These are phyloP conservation scores for Aegotheles bennettii DNA, from an alignment of 2,113 vertebrate genomes.

Conservation along the genomic window DNA sequence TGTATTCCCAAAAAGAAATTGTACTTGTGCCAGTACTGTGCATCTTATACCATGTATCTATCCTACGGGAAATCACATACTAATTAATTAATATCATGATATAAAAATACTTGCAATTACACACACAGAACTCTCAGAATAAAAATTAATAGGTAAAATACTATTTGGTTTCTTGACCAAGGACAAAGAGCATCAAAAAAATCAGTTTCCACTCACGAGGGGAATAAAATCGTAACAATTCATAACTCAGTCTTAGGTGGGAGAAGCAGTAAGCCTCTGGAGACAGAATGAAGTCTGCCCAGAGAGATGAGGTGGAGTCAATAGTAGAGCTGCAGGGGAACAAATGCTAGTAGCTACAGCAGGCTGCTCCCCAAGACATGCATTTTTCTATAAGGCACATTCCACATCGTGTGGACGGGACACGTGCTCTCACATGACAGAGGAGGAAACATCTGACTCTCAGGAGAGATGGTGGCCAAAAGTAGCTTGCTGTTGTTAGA, in stretches of 20 bases:
- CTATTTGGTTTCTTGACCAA: background rate
- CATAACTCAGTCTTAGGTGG: background rate
- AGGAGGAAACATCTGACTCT: background rate
- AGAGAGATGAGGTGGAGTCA: background rate
- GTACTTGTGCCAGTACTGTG: background rate
- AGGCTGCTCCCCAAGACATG: background rate
- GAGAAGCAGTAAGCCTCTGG: background rate
- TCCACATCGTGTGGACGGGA: background rate
- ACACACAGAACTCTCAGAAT: background rate
- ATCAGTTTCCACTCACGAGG: background rate
- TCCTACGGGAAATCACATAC: background rate
- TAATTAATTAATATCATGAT: background rate
- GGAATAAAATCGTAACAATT: background rate
- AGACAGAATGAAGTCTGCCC: background rate
- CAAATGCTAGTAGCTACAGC: rapidly evolving
- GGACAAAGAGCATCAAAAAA: background rate
- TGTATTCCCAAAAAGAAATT: background rate
- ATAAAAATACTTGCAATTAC: background rate
- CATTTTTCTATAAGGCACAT: background rate
- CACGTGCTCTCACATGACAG: background rate
- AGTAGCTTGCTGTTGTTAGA: background rate
- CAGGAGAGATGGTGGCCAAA: background rate
- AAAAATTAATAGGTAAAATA: background rate
- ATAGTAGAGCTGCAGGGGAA: background rate
- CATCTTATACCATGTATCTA: background rate